Evolutionary conservation across 2,888 invertebrate genomes (phyloP), one percentile per base, ranked within the genome.

Genomic region (Leptopilina drosophilae): DNA sequence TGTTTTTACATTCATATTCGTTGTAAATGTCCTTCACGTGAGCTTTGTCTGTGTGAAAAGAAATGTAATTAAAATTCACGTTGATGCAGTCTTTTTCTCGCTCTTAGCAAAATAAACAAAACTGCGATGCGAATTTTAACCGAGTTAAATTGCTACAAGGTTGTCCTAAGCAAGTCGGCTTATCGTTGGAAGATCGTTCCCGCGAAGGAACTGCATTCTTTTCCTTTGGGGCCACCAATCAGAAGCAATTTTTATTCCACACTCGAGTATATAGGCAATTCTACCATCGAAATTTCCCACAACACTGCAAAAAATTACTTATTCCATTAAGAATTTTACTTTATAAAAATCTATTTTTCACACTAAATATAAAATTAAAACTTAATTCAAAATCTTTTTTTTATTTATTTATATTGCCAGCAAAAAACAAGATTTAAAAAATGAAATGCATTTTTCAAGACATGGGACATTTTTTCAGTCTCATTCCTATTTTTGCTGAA

Each of bases 121-220:
- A 73, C n/a, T 33, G 5, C 11, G 49, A 69, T 26, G 26, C 56
- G 73, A 56, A 59, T 73, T 73, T 73, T 56, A 73, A 73, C 73
- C 53, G 40, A 15, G 33, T 73, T 59, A 59, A 56, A 56, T 40
- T 73, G 73, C n/a, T 73, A 56, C 73, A 73, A 73, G 73, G 73
- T 73, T 73, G 73, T 73, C 73, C 73, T 73, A 73, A 73, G 64
- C 64, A 40, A 33, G 73, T 62, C 67, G 66, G 15, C 77, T 59
- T 67, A 67, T 67, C 67, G 65, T 69, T 59, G 20, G 20, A 62
- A 20, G 66, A 69, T 66, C 66, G 56, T 67, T 56, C 77, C 79
- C 77, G 77, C 59, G 73, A 87, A 86, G 84, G 84, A 87, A 87
- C 88, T 85, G 87, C 88, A 88, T 88, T 84, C 85, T 83, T 87